Evolutionary conservation across 2,888 invertebrate genomes (phyloP).

Genomic region (Saturnia pavonia): DNA sequence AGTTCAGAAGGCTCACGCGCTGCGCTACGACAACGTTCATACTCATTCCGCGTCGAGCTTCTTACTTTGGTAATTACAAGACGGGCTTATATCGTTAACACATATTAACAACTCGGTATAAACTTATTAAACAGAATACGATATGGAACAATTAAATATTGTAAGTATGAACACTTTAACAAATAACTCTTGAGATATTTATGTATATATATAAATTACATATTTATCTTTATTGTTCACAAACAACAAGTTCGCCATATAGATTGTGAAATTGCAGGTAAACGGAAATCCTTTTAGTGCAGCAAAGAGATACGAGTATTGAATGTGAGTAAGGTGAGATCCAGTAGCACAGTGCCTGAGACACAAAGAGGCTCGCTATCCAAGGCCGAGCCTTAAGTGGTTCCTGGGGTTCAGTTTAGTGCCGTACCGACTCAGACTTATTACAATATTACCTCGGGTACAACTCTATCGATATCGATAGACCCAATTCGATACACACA

Average conservation of each 20-base stretch:
- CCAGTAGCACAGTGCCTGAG: neutral
- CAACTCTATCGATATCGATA: neutral
- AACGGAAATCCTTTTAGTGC: neutral
- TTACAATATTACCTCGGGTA: constrained; percentile 2
- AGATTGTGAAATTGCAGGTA: neutral
- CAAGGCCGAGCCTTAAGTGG: neutral
- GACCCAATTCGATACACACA: neutral
- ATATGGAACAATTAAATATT: too few species aligned
- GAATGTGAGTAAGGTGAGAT: neutral
- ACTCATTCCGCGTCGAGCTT: too few species aligned
- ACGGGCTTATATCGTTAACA: too few species aligned
- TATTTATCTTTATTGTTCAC: neutral
- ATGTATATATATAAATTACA: neutral
- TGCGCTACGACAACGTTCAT: neutral
- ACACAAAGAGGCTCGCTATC: neutral
- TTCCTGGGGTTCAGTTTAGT: neutral
- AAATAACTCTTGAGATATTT: too few species aligned
- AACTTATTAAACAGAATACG: too few species aligned
- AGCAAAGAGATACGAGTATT: neutral
- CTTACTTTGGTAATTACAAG: too few species aligned
- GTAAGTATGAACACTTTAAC: too few species aligned
- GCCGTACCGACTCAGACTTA: neutral
- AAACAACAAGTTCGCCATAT: neutral
- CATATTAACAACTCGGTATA: too few species aligned
- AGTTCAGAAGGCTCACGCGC: neutral